These are phyloP conservation scores for Aelia acuminata DNA, from an alignment of 2,888 invertebrate species.

Conservation along the genomic window DNA sequence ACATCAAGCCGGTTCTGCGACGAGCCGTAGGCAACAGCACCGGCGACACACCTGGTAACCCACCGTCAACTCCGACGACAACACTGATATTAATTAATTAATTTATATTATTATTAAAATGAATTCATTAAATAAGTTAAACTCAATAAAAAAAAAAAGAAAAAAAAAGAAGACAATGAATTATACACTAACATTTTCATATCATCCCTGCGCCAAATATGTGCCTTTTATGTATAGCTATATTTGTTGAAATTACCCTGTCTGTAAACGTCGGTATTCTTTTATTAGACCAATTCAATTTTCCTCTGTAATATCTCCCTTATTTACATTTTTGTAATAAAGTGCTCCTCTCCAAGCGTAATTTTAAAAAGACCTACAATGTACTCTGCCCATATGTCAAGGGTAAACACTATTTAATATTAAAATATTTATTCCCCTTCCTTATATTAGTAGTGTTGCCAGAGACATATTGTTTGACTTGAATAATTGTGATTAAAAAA, in stretches of 20 bases:
- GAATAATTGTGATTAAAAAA: too few relatives aligned
- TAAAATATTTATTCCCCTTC: not conserved
- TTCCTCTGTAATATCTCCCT: not conserved
- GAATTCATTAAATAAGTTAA: too few relatives aligned
- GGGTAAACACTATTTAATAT: slow-evolving; percentile 16
- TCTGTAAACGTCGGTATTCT: not conserved
- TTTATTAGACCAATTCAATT: not conserved
- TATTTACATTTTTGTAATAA: slow-evolving; percentile 36
- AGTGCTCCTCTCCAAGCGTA: not conserved
- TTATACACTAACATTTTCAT: not conserved
- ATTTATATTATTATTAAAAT: too few relatives aligned
- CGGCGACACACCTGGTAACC: too few relatives aligned
- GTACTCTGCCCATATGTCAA: not conserved
- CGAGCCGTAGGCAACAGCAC: too few relatives aligned
- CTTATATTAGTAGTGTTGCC: not conserved
- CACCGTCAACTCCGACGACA: too few relatives aligned
- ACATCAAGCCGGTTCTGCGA: too few relatives aligned
- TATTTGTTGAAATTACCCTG: slow-evolving; percentile 21
- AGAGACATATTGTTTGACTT: not conserved
- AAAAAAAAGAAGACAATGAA: not conserved
- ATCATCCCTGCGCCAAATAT: not conserved
- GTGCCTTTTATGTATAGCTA: not conserved
- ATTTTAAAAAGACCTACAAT: not conserved
- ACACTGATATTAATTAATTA: too few relatives aligned
- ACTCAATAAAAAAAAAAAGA: too few relatives aligned